Conservation (phyloP, 2,888 invertebrate genomes). For the Sclerodermus sp. region DNA sequence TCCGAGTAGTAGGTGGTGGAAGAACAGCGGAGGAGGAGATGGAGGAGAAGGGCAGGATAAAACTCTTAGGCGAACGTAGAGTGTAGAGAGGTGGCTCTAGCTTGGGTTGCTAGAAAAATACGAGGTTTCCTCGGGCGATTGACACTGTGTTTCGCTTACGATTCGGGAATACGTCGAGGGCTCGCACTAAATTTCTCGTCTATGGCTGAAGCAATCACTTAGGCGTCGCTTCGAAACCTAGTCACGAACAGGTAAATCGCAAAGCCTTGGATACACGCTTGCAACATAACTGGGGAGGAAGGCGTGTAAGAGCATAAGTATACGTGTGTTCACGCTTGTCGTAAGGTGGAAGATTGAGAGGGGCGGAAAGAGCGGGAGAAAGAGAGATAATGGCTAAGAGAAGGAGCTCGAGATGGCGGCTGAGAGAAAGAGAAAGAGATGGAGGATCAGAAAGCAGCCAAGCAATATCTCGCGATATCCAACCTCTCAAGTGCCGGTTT, state of each 20-base stretch:
- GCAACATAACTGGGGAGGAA: no score
- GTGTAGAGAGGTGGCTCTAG: background rate
- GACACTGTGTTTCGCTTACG: conserved; percentile 5
- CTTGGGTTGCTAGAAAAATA: conserved; percentile 1
- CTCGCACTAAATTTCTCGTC: conserved; percentile 17
- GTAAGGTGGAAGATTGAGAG: background rate
- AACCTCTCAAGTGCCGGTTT: background rate
- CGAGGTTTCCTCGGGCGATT: conserved; percentile 3
- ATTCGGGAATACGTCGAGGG: conserved; percentile 4
- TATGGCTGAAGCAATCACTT: conserved; percentile 30
- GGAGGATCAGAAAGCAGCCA: background rate
- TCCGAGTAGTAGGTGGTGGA: no score
- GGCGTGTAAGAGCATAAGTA: background rate
- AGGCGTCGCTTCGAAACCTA: conserved; percentile 24
- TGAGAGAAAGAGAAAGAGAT: background rate
- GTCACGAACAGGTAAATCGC: conserved; percentile 32
- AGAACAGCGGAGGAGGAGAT: background rate
- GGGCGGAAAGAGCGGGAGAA: background rate
- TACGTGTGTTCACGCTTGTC: background rate
- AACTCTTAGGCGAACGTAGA: background rate
- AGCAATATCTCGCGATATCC: conserved; percentile 3
- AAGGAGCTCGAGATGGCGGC: no score
- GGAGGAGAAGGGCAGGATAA: background rate
- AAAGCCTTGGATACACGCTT: conserved; percentile 9
- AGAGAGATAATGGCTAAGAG: no score